Evolutionary conservation across 2,888 invertebrate genomes (phyloP).

Genomic region (Hetaerina titia): DNA sequence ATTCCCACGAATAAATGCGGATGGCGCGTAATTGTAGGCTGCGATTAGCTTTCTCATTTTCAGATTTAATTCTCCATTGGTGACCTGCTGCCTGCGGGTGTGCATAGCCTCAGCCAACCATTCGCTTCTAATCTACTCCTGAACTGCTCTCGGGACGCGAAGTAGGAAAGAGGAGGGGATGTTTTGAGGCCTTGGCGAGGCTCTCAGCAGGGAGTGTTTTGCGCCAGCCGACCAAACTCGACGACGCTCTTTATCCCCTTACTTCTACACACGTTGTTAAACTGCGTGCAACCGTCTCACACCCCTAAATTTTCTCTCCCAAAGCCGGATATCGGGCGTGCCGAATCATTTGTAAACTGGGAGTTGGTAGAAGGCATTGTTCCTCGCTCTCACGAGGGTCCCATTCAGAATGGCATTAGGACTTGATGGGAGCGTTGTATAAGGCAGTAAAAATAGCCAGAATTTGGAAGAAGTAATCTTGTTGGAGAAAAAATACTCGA

Average conservation of each 20-base stretch:
- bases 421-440: background rate
- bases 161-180: background rate
- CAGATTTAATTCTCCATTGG: no score
- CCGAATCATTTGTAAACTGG: constrained; percentile 26
- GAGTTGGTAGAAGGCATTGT: constrained; percentile 43
- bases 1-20: no score
- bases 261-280: background rate
- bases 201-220: background rate
- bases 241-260: background rate
- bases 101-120: no score
- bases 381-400: background rate
- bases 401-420: background rate
- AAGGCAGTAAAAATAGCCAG: no score
- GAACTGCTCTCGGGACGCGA: background rate
- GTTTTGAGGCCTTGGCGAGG: background rate
- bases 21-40: no score
- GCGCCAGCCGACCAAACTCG: background rate
- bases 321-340: background rate
- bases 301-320: background rate
- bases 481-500: no score
- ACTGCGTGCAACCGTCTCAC: background rate
- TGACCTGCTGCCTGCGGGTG: no score
- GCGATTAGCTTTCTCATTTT: no score
- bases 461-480: no score
- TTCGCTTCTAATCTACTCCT: background rate